Evolutionary conservation across 1,140 invertebrate genomes (phyloP), one percentile per base, ranked within the genome.

Genomic region (Heliconius hewitsoni): DNA sequence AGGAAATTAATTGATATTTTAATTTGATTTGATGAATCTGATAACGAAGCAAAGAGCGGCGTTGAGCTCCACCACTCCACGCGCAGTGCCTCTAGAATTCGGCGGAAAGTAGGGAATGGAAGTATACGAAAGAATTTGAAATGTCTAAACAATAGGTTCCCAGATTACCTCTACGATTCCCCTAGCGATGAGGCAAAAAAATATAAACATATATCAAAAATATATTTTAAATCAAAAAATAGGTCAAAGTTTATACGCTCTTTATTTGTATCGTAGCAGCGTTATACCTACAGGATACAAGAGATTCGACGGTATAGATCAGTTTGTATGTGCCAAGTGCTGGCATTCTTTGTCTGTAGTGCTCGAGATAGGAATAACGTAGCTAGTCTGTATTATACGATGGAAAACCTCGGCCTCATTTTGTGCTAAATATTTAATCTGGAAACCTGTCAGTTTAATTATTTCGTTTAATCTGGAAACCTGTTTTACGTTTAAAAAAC

Each of bases 321-420:
- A 66, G 27, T 66, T 66, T 30, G 23, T 66, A 66, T 66, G 60
- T 66, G 60, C 60, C 60, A 60, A 57, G 55, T 57, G 55, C 55
- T 57, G 55, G 57, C 57, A 60, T 66, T 66, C 60, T 66, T 66
- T 66, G 60, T 66, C 60, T 66, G 60, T 16, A 30, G 60, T 66
- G 23, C 13, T 66, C 27, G 60, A 66, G 60, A 66, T 66, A 66
- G 60, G 60, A 66, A 30, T 66, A 30, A 30, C 27, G 60, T 46
- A 66, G 27, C 60, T 16, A 66, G 27, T 30, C 60, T 66, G 60
- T 66, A 66, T 66, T 66, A 66, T 66, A 30, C 23, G 60, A 66
- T 66, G 9, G 55, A 60, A 60, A 27, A 23, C 23, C n/a, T 66
- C 60, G 11, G 11, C 60, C 60, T 66, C 23, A 30, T 66, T 66